These are phyloP conservation scores for Ptyas mucosa DNA, from an alignment of 2,113 vertebrate species.

Conservation along the genomic window DNA sequence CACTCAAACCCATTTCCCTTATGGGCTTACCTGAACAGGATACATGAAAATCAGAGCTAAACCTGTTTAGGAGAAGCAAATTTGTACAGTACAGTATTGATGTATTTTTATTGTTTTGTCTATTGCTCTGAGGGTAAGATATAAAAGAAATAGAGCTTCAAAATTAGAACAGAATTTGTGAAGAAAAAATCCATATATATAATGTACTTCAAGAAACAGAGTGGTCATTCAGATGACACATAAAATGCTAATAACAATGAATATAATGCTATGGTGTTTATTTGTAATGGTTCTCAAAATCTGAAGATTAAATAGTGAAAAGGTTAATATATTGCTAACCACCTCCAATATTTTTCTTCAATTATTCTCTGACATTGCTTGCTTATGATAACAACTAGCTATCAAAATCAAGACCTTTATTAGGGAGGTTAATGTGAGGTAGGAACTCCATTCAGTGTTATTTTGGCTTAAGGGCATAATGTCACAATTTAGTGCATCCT, in stretches of 20 bases:
- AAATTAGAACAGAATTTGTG: not conserved
- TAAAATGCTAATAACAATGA: not conserved
- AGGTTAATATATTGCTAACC: constrained; percentile 39
- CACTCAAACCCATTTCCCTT: not conserved
- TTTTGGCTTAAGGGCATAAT: constrained; percentile 80
- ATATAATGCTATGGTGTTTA: constrained; percentile 22
- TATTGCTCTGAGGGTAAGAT: not conserved
- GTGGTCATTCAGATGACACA: not conserved
- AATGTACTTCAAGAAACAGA: not conserved
- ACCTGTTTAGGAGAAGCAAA: not conserved
- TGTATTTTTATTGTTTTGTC: not conserved
- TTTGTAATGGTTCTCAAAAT: constrained; percentile 25
- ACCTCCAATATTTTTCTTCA: constrained; percentile 40
- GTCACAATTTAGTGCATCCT: constrained; percentile 80
- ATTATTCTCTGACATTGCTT: constrained; percentile 53
- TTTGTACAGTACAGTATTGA: not conserved
- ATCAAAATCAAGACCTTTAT: constrained; percentile 70
- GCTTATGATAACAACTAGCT: constrained; percentile 62
- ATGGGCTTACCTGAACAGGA: not conserved
- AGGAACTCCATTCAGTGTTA: constrained; percentile 72
- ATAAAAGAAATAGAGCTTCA: not conserved
- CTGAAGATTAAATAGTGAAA: constrained; percentile 44
- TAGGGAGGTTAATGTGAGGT: constrained; percentile 72
- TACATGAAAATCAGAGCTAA: not conserved
- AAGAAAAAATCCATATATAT: not conserved